A percentile compares a stretch with the other conserved stretches of the same genome.
Conservation (phyloP, 2,113 vertebrate species). For the Glareola pratincola region DNA sequence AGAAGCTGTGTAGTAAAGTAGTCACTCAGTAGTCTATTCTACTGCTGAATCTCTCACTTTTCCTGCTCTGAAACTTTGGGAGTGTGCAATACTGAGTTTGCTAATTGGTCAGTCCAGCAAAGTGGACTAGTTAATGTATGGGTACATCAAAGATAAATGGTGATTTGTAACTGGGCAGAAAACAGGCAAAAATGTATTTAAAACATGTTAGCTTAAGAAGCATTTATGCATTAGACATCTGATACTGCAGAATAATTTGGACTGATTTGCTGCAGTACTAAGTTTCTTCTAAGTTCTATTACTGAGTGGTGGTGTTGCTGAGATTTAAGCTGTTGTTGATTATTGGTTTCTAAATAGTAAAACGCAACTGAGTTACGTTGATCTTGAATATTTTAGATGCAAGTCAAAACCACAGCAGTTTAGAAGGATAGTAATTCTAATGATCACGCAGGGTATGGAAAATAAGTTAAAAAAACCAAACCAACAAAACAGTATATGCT, state of each 20-base stretch:
- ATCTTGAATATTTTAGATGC: background rate
- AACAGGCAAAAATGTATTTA: background rate
- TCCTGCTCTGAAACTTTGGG: background rate
- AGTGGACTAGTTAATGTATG: background rate
- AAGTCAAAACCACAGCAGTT: background rate
- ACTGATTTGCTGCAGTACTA: background rate
- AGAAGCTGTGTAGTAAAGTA: background rate
- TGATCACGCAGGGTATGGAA: background rate
- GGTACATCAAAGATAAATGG: background rate
- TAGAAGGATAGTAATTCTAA: background rate
- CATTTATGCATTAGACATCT: background rate
- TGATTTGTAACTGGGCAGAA: background rate
- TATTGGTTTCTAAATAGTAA: background rate
- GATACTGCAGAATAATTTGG: background rate
- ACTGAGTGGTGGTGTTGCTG: background rate
- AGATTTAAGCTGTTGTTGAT: background rate
- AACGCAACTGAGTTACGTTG: background rate
- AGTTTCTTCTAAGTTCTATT: background rate
- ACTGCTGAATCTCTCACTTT: background rate
- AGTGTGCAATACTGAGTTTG: background rate
- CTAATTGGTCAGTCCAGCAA: background rate
- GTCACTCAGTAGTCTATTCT: background rate
- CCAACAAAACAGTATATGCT: background rate
- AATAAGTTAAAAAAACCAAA: background rate
- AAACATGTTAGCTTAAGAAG: background rate